Evolutionary conservation across 2,797 vertebrate species (phyloP), one percentile per base, ranked within the genome.

Genomic region (Schizothorax lantsangensis): DNA sequence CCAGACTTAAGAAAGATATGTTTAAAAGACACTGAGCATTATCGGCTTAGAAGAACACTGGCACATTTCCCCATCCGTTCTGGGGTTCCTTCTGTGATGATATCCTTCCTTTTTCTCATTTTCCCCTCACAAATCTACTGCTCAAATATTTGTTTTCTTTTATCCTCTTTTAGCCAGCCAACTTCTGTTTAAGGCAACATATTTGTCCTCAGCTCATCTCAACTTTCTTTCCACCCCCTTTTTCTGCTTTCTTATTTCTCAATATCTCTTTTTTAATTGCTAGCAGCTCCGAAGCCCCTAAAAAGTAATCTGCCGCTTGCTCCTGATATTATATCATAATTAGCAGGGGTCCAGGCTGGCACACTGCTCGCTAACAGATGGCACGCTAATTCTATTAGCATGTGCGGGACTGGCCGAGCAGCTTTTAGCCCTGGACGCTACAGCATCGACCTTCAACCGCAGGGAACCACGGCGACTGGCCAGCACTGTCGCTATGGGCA

Each of bases 301-400:
- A 94, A 89, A 90, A 93, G 94, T 95, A 91, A 94, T 94, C 92
- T 92, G 95, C 94, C 88, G 92, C 91, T 94, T 95, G 87, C 95
- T 95, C 90, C 95, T 93, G 97, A 96, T 96, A 96, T 92, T 95
- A 93, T 93, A 95, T 97, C 95, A 95, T 97, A 94, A 96, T 97
- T 97, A 97, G 96, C 96, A 96, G 96, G 95, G 95, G 96, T 96
- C 94, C 89, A 92, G 92, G 92, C 94, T 96, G 95, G 95, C 94
- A 95, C 94, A 91, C 94, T 85, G 75, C 93, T 91, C 49, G 92
- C 96, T 94, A 97, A 95, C 97, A 98, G 97, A 98, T 98, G 97
- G 97, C 94, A 92, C 89, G 94, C 95, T 97, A 97, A 98, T 97
- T 98, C 96, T 97, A 97, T 98, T 97, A 97, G 95, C 95, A 86